Percentiles rank a stretch among this genome's conserved stretches.
Evolutionary conservation across 2,113 vertebrate genomes (phyloP).

Genomic region (Microcebus tavaratra): DNA sequence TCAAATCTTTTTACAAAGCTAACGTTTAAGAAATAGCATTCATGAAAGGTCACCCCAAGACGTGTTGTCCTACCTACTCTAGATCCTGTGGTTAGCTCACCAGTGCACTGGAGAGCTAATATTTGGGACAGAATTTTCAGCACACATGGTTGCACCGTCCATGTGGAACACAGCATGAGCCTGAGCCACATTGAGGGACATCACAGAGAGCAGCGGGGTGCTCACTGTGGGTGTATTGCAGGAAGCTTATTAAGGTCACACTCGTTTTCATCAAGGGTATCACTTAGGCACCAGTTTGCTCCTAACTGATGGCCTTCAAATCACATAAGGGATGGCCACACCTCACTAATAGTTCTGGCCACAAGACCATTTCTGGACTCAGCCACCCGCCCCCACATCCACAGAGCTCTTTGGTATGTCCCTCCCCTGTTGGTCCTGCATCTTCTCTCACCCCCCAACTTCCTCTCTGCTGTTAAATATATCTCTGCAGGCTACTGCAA

Average conservation of each 20-base stretch:
- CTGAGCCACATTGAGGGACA: not conserved
- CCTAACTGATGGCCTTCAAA: not conserved
- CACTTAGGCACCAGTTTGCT: not conserved
- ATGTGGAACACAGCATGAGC: not conserved
- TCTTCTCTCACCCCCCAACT: not conserved
- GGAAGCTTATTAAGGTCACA: not conserved
- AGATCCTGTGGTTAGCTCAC: no score
- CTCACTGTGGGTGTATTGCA: not conserved
- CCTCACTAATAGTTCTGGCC: not conserved
- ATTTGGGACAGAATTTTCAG: not conserved
- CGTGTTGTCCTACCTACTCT: not conserved
- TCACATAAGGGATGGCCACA: not conserved
- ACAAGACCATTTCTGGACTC: not conserved
- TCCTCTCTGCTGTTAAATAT: not conserved
- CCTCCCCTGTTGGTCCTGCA: rapidly evolving
- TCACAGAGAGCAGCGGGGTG: not conserved
- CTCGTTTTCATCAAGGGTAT: not conserved
- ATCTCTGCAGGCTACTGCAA: not conserved
- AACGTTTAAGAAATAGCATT: not conserved
- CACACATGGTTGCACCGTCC: rapidly evolving
- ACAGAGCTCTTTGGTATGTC: not conserved
- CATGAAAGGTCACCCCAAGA: not conserved
- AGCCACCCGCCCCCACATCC: not conserved
- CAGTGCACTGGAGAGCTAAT: not conserved
- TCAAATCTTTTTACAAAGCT: not conserved